Evolutionary conservation across 2,797 vertebrate genomes (phyloP).

Genomic region (Eremophila alpestris): DNA sequence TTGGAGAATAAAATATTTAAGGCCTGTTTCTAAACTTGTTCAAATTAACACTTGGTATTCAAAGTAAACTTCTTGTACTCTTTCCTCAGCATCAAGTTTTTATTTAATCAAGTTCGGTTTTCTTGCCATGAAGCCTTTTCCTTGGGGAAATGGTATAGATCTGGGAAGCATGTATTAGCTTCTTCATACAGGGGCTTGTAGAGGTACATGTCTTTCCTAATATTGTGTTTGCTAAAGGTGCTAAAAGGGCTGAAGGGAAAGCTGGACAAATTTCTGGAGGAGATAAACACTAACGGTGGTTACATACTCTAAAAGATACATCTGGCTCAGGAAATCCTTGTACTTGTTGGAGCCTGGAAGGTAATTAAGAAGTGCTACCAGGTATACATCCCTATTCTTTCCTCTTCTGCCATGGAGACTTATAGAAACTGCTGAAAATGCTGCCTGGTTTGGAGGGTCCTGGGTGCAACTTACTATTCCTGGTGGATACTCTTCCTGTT

Average conservation of each 20-base stretch:
- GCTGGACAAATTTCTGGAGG: background rate
- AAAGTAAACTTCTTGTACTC: background rate
- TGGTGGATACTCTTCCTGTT: accelerated
- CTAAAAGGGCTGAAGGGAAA: background rate
- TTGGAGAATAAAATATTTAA: background rate
- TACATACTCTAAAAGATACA: background rate
- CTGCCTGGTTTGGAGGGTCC: background rate
- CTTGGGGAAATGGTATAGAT: background rate
- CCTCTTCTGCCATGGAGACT: background rate
- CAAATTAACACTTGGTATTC: background rate
- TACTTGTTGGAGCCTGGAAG: background rate
- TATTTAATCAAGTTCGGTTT: background rate
- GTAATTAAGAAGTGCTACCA: background rate
- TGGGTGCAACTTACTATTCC: background rate
- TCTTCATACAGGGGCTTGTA: background rate
- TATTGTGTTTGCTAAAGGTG: background rate
- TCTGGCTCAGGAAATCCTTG: background rate
- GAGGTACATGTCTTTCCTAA: background rate
- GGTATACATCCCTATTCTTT: background rate
- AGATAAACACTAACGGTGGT: background rate
- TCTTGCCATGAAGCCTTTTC: background rate
- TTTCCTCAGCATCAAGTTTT: background rate
- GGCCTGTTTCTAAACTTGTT: background rate
- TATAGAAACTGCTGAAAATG: background rate
- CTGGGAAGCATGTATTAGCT: background rate